Evolutionary conservation across 2,888 invertebrate species (phyloP).

Genomic region (Ichneumoninae sp.): DNA sequence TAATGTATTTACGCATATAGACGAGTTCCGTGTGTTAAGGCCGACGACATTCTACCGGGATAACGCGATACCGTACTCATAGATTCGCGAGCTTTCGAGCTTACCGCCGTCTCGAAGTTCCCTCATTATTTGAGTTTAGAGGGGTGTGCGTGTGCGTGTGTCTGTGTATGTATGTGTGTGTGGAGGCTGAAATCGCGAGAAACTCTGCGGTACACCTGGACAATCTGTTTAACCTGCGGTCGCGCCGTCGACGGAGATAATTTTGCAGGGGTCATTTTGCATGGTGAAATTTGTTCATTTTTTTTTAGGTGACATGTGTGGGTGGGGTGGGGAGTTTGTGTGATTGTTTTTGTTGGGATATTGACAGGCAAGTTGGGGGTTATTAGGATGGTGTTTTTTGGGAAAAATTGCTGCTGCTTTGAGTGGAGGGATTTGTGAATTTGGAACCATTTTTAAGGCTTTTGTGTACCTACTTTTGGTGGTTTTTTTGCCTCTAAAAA

Average conservation of each 20-base stretch:
- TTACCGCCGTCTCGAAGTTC: constrained; percentile 52
- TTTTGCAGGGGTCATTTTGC: constrained; percentile 17
- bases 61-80: constrained; percentile 49
- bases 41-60: constrained; percentile 44
- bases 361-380: neutral
- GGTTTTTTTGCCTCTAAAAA: too few relatives aligned
- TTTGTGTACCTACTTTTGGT: too few relatives aligned
- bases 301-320: neutral
- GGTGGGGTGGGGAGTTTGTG: neutral
- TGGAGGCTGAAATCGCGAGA: neutral
- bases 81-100: constrained; percentile 34
- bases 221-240: constrained; percentile 34
- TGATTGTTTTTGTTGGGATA: neutral
- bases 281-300: neutral
- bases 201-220: constrained; percentile 38
- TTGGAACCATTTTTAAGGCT: too few relatives aligned
- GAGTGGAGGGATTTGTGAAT: too few relatives aligned
- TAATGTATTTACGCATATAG: constrained; percentile 21
- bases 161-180: too few relatives aligned
- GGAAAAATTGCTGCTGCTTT: too few relatives aligned
- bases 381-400: neutral
- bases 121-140: constrained; percentile 55
- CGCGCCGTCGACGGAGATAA: constrained; percentile 21
- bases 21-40: constrained; percentile 36
- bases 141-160: neutral